Conservation (phyloP, 2,113 vertebrate species). For the Ia io region DNA sequence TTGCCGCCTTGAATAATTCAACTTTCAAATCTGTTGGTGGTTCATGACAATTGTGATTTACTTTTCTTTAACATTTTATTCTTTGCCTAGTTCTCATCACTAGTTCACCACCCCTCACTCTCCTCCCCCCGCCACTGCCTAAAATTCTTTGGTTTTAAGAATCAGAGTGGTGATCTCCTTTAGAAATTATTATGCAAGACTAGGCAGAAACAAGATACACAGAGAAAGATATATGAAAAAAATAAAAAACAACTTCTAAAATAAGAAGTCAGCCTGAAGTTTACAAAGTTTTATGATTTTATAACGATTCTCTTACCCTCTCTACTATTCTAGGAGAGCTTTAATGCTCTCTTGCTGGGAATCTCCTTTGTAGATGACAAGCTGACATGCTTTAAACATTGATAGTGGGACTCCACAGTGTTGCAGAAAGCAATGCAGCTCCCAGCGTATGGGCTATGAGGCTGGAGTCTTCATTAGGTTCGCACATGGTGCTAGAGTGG, state of each 20-base stretch:
- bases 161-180: neutral
- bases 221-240: neutral
- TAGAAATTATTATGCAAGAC: conserved; percentile 38
- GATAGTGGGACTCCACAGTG: conserved; percentile 6
- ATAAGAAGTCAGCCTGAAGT: neutral
- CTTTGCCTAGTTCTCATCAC: neutral
- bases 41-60: conserved; percentile 43
- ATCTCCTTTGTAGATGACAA: conserved; percentile 37
- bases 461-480: conserved; percentile 5
- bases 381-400: conserved; percentile 54
- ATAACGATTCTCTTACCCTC: neutral
- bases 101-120: too few species aligned
- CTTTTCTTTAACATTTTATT: conserved; percentile 40
- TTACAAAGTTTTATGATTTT: conserved; percentile 40
- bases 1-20: conserved; percentile 69
- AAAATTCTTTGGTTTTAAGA: conserved; percentile 37
- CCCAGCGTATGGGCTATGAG: neutral
- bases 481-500: neutral
- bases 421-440: conserved; percentile 1
- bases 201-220: conserved; percentile 3
- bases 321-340: neutral
- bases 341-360: neutral
- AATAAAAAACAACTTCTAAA: neutral
- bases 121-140: neutral
- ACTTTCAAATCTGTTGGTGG: conserved; percentile 54